Evolutionary conservation across 30 jellyfish, hydroid and myxozoan genomes (phyloP), one percentile per base, ranked within the genome.

Genomic region (Turritopsis dohrnii): DNA sequence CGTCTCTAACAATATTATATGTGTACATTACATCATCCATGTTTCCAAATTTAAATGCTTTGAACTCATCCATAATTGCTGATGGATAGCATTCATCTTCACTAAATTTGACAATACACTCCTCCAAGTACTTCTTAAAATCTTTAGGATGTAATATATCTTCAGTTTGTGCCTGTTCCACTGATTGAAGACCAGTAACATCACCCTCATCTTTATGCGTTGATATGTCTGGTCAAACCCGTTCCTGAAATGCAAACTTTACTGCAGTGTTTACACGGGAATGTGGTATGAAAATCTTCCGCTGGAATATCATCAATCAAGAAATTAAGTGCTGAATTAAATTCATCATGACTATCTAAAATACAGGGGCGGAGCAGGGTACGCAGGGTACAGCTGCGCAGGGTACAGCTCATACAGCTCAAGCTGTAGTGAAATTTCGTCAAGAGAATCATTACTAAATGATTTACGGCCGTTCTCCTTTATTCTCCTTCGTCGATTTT

Each of bases 21-120:
- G 81, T 53, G 18, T 31, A 31, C 31, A 26, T 72, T 31, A 19
- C 30, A 26, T 72, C 31, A 31, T 72, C 81, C 52, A 72, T 16
- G 52, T 31, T 26, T 26, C 60, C 81, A n/a, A 72, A 17, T 77
- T 77, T 29, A 52, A 77, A 77, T 25, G 28, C 53, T 29, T 77
- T 77, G 8, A 77, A 77, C 24, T 30, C 72, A 7, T 53, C 7
- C 0, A 20, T 30, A 1, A 26, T 26, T 29, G 25, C 71, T 24
- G 3, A 23, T n/a, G 74, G 85, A 75, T 77, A 77, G 72, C 85
- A 77, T 77, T 77, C 1, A 77, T 77, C 85, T 28, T 52, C 27
- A 60, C 71, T 66, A 18, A 77, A 60, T 60, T 77, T 77, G 1
- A 16, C 53, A 25, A 53, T 65, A 75, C 72, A 24, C 28, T 77